These are phyloP conservation scores for Holacanthus passer DNA, from an alignment of 2,113 vertebrate genomes.

Conservation along the genomic window DNA sequence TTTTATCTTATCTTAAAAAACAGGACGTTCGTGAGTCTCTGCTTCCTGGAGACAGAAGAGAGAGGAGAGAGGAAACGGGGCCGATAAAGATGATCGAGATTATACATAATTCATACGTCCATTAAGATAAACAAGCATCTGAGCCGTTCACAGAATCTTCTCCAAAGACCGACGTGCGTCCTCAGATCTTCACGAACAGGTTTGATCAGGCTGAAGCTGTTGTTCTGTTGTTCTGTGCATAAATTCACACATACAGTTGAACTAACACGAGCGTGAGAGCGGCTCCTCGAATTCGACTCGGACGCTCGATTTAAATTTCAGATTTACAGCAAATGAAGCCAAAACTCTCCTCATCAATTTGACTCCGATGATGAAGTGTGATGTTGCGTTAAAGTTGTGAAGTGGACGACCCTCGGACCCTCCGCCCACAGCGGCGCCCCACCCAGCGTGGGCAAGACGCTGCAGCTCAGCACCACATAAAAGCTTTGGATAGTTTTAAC, in stretches of 20 bases:
- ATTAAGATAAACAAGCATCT: conserved; percentile 7
- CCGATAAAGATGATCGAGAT: neutral
- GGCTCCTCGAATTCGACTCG: neutral
- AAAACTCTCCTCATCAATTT: neutral
- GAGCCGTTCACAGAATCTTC: no score
- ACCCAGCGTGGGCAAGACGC: no score
- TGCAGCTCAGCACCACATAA: no score
- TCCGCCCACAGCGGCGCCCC: conserved; percentile 5
- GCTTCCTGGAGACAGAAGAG: conserved; percentile 16
- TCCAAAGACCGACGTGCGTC: no score
- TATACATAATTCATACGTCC: conserved; percentile 28
- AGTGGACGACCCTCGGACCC: conserved; percentile 7
- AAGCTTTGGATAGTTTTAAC: no score
- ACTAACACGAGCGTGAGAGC: neutral
- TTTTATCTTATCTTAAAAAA: no score
- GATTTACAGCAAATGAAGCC: neutral
- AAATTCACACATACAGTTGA: conserved; percentile 5
- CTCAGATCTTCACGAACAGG: neutral
- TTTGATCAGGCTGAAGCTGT: neutral
- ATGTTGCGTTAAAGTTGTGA: conserved; percentile 17
- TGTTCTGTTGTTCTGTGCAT: conserved; percentile 3
- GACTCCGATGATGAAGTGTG: neutral
- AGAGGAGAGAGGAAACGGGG: neutral
- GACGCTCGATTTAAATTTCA: conserved; percentile 32
- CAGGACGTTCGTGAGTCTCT: neutral